Conservation (phyloP, 1,140 invertebrate species). For the Scaptomyza montana region DNA sequence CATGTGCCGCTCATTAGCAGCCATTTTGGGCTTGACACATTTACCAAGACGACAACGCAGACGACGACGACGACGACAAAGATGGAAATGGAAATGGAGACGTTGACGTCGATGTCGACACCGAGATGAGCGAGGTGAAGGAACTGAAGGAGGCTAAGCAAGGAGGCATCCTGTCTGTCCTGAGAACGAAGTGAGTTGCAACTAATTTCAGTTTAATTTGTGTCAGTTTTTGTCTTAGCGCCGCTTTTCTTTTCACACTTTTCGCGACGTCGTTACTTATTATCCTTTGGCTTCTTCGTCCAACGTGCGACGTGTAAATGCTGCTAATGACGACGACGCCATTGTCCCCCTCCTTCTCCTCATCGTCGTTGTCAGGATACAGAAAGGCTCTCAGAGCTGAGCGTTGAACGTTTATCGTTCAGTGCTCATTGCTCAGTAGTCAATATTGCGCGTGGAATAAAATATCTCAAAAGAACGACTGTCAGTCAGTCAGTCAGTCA, state of each 20-base stretch:
- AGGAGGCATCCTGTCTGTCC: neutral
- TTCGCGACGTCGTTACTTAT: conserved; percentile 62
- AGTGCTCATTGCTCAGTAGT: conserved; percentile 6
- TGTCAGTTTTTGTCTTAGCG: conserved; percentile 64
- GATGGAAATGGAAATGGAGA: neutral
- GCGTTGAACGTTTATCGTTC: too few relatives aligned
- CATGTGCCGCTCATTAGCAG: conserved; percentile 52
- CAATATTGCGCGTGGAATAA: neutral
- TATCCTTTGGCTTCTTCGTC: conserved; percentile 56
- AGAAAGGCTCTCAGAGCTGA: too few relatives aligned
- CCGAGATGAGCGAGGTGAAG: too few relatives aligned
- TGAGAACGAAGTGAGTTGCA: conserved; percentile 63
- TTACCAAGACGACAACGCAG: conserved; percentile 1
- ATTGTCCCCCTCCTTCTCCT: conserved; percentile 44
- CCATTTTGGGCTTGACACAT: conserved; percentile 46
- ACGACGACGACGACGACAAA: conserved; percentile 1
- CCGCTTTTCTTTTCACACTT: conserved; percentile 66
- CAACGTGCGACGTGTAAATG: conserved; percentile 71
- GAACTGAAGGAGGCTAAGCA: neutral
- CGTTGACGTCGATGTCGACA: neutral
- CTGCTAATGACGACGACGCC: conserved; percentile 72
- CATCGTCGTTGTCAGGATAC: too few relatives aligned
- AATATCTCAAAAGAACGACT: neutral
- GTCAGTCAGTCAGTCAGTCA: neutral
- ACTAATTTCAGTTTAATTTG: conserved; percentile 82